Evolutionary conservation across 2,797 vertebrate species (phyloP).

Genomic region (Sebastes minor): DNA sequence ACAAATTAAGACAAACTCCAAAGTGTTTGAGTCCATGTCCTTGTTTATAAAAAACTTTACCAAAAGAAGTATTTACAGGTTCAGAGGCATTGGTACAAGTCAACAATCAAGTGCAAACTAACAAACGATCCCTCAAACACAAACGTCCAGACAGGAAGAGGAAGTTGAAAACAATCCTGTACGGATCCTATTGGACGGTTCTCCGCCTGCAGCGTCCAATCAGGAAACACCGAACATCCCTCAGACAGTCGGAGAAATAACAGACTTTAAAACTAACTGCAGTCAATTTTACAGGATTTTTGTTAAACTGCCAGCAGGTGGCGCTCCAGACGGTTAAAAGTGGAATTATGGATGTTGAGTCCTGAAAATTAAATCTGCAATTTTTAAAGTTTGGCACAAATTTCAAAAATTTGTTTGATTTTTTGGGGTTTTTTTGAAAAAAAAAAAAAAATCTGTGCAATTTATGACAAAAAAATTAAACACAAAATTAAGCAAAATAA

Average conservation of each 20-base stretch:
- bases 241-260: too few relatives aligned
- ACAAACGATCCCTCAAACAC: constrained; percentile 4
- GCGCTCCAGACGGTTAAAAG: background rate
- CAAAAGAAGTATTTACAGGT: constrained; percentile 71
- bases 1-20: constrained; percentile 64
- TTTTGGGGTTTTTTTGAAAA: background rate
- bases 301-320: constrained; percentile 24
- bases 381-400: background rate
- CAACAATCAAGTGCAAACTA: constrained; percentile 45
- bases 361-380: background rate
- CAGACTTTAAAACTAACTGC: background rate
- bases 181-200: background rate
- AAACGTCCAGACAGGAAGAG: constrained; percentile 5
- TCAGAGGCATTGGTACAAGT: constrained; percentile 58
- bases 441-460: background rate
- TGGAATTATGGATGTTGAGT: background rate
- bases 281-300: background rate
- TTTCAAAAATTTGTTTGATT: too few relatives aligned
- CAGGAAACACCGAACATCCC: background rate
- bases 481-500: too few relatives aligned
- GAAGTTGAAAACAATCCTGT: background rate
- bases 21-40: constrained; percentile 47
- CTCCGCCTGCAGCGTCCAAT: background rate
- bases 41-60: constrained; percentile 72
- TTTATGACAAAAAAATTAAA: background rate